These are phyloP conservation scores for Plectropomus leopardus DNA, from an alignment of 2,113 vertebrate genomes.

Conservation along the genomic window DNA sequence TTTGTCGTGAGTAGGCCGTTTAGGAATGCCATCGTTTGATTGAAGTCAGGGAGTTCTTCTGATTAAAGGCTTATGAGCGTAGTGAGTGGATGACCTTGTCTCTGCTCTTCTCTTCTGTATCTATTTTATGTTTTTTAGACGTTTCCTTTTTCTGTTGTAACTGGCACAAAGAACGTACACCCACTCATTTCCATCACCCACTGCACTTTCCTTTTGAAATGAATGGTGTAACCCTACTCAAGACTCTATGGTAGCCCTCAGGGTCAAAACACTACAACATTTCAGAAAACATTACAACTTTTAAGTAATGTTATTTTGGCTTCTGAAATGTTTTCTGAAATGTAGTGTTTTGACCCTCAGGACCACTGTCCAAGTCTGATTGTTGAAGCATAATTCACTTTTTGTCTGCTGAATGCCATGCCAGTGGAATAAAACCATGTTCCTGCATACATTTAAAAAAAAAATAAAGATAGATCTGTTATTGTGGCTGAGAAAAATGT, in stretches of 20 bases:
- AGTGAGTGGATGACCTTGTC: conserved; percentile 45
- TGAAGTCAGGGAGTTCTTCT: conserved; percentile 54
- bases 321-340: too few species aligned
- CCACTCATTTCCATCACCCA: conserved; percentile 30
- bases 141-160: conserved; percentile 57
- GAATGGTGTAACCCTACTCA: not conserved
- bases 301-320: too few species aligned
- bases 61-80: conserved; percentile 61
- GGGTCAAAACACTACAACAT: too few species aligned
- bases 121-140: conserved; percentile 55
- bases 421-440: not conserved
- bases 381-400: not conserved
- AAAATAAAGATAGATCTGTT: conserved; percentile 22
- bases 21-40: conserved; percentile 68
- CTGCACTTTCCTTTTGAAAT: conserved; percentile 27
- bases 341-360: too few species aligned
- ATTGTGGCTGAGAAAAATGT: conserved; percentile 18
- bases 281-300: too few species aligned
- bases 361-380: too few species aligned
- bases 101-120: too few species aligned
- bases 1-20: conserved; percentile 56
- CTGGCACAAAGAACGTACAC: conserved; percentile 37
- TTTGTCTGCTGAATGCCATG: not conserved
- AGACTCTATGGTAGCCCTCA: too few species aligned
- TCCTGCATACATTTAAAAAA: not conserved